These are phyloP conservation scores for Desmodus rotundus DNA, from an alignment of 2,113 vertebrate species.

Conservation along the genomic window DNA sequence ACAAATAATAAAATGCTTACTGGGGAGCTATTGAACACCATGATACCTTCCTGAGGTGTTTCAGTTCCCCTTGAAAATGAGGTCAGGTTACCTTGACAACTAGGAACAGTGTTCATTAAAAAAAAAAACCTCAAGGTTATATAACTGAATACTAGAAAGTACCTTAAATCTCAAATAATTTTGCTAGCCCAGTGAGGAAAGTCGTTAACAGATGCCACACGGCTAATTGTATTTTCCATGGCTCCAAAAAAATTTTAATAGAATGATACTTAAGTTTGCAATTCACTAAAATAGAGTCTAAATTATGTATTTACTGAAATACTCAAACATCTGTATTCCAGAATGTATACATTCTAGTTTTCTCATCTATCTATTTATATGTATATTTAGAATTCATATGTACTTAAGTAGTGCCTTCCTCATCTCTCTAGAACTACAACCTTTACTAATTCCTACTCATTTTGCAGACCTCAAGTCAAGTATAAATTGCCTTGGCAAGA, in stretches of 20 bases:
- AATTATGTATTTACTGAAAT: conserved; percentile 12
- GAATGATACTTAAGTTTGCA: background rate
- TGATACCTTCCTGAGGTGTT: background rate
- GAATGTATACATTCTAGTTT: background rate
- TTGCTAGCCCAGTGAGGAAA: background rate
- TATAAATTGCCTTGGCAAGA: background rate
- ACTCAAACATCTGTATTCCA: background rate
- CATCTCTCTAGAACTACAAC: background rate
- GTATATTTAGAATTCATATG: background rate
- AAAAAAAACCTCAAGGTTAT: background rate
- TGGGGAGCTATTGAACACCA: background rate
- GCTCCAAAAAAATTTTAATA: background rate
- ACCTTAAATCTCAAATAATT: background rate
- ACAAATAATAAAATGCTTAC: background rate
- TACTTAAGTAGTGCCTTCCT: background rate
- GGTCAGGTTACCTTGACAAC: background rate
- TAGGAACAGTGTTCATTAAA: background rate
- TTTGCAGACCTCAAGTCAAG: background rate
- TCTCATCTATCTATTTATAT: background rate
- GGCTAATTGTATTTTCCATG: background rate
- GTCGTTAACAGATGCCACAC: background rate
- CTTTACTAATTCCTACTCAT: background rate
- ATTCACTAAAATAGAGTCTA: background rate
- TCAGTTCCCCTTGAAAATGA: background rate
- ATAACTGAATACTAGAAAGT: conserved; percentile 1